These are phyloP conservation scores for Drymodes brunneopygia DNA, from an alignment of 2,113 vertebrate species.

Conservation along the genomic window DNA sequence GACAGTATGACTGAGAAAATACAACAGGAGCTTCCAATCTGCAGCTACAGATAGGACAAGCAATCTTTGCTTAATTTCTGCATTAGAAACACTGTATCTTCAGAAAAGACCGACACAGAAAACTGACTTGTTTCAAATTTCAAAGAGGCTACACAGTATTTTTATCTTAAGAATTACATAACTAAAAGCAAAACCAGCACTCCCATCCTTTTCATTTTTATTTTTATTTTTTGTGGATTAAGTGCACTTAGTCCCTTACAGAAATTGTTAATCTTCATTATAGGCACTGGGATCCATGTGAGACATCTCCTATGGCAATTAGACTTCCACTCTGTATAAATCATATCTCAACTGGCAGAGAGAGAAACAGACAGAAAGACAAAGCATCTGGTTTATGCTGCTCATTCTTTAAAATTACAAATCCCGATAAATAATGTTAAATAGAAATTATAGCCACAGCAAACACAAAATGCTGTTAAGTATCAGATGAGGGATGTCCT, in stretches of 20 bases:
- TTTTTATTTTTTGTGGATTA: not conserved
- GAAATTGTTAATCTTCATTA: not conserved
- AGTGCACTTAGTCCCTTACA: not conserved
- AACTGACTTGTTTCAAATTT: not conserved
- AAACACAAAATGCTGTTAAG: not conserved
- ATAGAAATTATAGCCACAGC: not conserved
- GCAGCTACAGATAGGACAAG: not conserved
- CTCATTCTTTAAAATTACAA: not conserved
- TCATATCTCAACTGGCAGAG: not conserved
- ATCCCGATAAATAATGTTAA: not conserved
- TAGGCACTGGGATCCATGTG: not conserved
- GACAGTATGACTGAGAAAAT: not conserved
- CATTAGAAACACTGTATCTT: not conserved
- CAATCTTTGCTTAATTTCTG: not conserved
- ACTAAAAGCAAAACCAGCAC: not conserved
- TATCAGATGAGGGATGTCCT: not conserved
- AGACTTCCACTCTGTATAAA: not conserved
- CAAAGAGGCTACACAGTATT: not conserved
- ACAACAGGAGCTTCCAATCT: not conserved
- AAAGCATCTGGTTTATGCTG: not conserved
- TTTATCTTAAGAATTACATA: not conserved
- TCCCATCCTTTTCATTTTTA: accelerated
- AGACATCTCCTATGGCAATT: not conserved
- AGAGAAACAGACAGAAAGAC: not conserved
- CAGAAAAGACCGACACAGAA: not conserved